Evolutionary conservation across 1,140 invertebrate genomes (phyloP).

Genomic region (Agraylea sexmaculata): DNA sequence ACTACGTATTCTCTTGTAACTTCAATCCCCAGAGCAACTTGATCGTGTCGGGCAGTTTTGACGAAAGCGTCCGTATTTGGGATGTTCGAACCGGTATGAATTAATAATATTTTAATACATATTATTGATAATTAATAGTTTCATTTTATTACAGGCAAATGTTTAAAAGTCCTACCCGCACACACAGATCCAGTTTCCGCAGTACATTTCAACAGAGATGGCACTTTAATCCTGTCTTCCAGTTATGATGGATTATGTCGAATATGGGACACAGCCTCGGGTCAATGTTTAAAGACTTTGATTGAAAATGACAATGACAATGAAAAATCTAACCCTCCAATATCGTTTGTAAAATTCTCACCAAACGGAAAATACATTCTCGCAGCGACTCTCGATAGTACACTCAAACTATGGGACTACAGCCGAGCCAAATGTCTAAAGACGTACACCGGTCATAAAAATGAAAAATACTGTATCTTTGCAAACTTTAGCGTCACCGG

Average conservation of each 20-base stretch:
- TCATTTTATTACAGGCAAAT: constrained; percentile 54
- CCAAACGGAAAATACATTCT: constrained; percentile 99
- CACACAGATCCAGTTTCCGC: constrained; percentile 99
- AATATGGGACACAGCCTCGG: constrained; percentile 98
- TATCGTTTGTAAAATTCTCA: constrained; percentile 99
- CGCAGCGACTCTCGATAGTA: constrained; percentile 96
- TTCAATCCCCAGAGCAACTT: constrained; percentile 99
- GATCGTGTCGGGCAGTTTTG: constrained; percentile 98
- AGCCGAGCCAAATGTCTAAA: constrained; percentile 97
- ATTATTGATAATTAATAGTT: not conserved
- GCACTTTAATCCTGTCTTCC: constrained; percentile 93
- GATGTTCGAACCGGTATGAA: constrained; percentile 84
- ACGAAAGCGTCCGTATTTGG: constrained; percentile 98
- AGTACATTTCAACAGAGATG: constrained; percentile 95
- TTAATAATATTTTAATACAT: constrained; percentile 5
- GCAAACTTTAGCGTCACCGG: constrained; percentile 99
- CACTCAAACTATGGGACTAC: constrained; percentile 97
- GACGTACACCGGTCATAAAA: constrained; percentile 94
- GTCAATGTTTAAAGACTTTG: constrained; percentile 95
- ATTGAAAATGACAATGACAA: constrained; percentile 98
- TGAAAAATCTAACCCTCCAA: too few species aligned
- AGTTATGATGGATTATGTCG: constrained; percentile 99
- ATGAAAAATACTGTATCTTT: constrained; percentile 99
- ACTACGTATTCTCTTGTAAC: constrained; percentile 99
- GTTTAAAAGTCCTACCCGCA: constrained; percentile 93